Percentiles rank a stretch among this genome's conserved stretches.
These are phyloP conservation scores for Chouioia cunea DNA, from an alignment of 2,888 invertebrate species.

Conservation along the genomic window DNA sequence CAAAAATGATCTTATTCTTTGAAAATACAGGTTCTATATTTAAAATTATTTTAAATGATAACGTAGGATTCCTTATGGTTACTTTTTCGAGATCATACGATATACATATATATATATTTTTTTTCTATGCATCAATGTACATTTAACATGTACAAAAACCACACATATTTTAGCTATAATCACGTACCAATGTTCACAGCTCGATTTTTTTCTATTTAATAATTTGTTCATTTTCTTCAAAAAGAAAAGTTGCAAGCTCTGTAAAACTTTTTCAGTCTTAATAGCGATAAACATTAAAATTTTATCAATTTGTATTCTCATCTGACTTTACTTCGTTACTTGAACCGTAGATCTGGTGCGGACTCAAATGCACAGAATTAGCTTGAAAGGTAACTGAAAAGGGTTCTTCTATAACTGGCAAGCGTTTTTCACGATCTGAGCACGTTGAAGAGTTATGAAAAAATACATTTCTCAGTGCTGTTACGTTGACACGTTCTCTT, in stretches of 20 bases:
- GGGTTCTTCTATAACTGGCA: conserved; percentile 63
- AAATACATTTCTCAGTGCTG: conserved; percentile 71
- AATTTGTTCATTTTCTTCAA: conserved; percentile 15
- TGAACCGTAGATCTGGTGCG: conserved; percentile 12
- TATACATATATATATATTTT: conserved; percentile 27
- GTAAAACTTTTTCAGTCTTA: conserved; percentile 43
- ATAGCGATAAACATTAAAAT: conserved; percentile 39
- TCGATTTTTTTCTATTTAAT: conserved; percentile 32
- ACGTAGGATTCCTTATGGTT: too few species aligned
- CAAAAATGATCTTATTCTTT: too few species aligned
- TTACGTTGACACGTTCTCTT: conserved; percentile 69
- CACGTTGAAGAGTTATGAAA: conserved; percentile 65
- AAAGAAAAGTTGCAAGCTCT: conserved; percentile 30
- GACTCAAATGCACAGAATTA: conserved; percentile 11
- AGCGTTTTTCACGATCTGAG: conserved; percentile 59
- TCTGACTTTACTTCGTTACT: conserved; percentile 47
- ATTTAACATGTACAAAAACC: conserved; percentile 44
- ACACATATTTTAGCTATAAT: conserved; percentile 36
- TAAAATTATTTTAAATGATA: too few species aligned
- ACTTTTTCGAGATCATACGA: too few species aligned
- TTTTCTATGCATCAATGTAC: conserved; percentile 44
- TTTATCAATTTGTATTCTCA: conserved; percentile 55
- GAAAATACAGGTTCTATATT: too few species aligned
- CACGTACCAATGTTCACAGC: conserved; percentile 42
- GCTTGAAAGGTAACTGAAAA: conserved; percentile 52